Evolutionary conservation across 2,113 vertebrate species (phyloP), one percentile per base, ranked within the genome.

Genomic region (Stictonetta naevosa): DNA sequence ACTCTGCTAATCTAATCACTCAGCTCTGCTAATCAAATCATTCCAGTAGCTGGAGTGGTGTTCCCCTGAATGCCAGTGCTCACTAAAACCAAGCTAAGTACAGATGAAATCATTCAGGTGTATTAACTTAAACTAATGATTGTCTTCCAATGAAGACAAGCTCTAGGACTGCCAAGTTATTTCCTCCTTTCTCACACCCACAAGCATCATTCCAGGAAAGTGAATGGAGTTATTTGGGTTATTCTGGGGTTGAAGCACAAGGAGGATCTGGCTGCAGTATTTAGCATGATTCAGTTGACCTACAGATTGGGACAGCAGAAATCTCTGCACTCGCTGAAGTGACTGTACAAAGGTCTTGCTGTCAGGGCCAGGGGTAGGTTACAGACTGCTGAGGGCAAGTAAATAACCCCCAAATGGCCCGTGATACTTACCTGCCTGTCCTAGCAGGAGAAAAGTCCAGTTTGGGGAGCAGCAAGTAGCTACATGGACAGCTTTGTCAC

Each of bases 1-100:
- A 86, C 89, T 92, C 73, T 52, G 83, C 91, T 88, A 95, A 97
- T 96, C 89, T 93, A 94, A 96, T 92, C 83, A 60, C 71, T 93
- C 86, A 91, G 80, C 73, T 38, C 83, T 92, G 77, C 88, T 96
- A 95, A 91, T 94, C 88, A 86, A 88, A 95, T 95, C 94, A 84
- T 91, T 93, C 52, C 80, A 67, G 83, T 63, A 81, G 46, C 86
- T 95, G 60, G 48, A 92, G 86, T 64, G 58, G 80, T 64, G 77
- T 83, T 96, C 89, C 91, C 67, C 29, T 19, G 28, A 71, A 73
- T 83, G 76, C 91, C 52, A 33, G 38, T 2, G 1, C 79, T 96
- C 10, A 0, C 34, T 83, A 38, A 91, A 94, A 62, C 59, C 52
- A 36, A 78, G 72, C 58, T 83, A 83, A 94, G 60, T 85, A 26